These are phyloP conservation scores for Melanaphis sacchari DNA, from an alignment of 1,140 invertebrate genomes.

Conservation along the genomic window DNA sequence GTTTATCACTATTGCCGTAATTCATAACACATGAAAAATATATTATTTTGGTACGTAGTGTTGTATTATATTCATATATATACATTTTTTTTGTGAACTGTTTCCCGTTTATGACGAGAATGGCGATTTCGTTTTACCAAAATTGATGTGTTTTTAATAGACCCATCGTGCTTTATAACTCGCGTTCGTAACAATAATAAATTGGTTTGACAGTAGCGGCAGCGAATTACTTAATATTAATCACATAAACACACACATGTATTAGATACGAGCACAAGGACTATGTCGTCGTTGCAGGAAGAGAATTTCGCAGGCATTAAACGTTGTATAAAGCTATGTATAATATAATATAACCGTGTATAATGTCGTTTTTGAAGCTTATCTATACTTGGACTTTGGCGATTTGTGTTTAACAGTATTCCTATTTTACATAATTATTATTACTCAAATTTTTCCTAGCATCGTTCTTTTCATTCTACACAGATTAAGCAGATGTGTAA, in stretches of 20 bases:
- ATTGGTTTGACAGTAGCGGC: not conserved
- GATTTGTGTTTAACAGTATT: not conserved
- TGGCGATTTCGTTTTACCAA: conserved; percentile 23
- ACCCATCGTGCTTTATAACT: not conserved
- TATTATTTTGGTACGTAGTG: not conserved
- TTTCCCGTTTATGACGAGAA: not conserved
- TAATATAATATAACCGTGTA: not conserved
- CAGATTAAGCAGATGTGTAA: not conserved
- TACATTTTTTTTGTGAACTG: not conserved
- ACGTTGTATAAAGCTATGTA: not conserved
- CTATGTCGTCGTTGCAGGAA: not conserved
- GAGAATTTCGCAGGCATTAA: not conserved
- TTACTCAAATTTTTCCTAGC: not conserved
- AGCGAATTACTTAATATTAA: not conserved
- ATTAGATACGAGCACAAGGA: not conserved
- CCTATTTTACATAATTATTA: not conserved
- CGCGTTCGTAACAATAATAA: conserved; percentile 22
- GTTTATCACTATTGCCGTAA: not conserved
- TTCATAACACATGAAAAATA: not conserved
- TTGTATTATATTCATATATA: not conserved
- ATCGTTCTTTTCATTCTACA: not conserved
- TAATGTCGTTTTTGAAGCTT: not conserved
- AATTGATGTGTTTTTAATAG: conserved; percentile 47
- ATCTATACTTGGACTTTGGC: not conserved
- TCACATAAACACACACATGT: not conserved